Evolutionary conservation across 2,113 vertebrate species (phyloP).

Genomic region (Neodontobutis hainanensis): DNA sequence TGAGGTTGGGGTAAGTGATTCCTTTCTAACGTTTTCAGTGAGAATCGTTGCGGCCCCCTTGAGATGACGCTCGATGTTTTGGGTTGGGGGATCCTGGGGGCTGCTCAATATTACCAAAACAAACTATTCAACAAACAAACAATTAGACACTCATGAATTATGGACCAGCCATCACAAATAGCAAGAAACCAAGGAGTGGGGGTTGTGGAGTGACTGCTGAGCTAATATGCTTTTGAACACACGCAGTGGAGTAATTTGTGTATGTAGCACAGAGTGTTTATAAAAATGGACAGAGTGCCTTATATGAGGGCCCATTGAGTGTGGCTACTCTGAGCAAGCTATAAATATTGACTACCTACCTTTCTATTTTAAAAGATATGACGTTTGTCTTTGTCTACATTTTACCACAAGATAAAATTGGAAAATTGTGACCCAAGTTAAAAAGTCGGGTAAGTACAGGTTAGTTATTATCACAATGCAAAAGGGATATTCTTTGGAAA

Average conservation of each 20-base stretch:
- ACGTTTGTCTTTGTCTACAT: too few species aligned
- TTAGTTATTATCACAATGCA: too few species aligned
- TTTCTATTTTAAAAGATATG: too few species aligned
- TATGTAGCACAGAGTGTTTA: background rate
- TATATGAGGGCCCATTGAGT: background rate
- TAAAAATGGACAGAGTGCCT: slow-evolving; percentile 2
- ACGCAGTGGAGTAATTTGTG: slow-evolving; percentile 26
- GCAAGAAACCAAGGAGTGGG: slow-evolving; percentile 65
- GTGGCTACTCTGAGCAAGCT: background rate
- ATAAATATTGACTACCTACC: too few species aligned
- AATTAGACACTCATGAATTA: slow-evolving; percentile 81
- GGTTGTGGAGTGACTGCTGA: slow-evolving; percentile 55
- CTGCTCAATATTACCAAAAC: slow-evolving; percentile 76
- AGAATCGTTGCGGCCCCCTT: slow-evolving; percentile 64
- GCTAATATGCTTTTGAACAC: slow-evolving; percentile 60
- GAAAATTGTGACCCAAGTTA: too few species aligned
- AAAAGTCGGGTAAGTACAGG: too few species aligned
- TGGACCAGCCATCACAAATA: slow-evolving; percentile 72
- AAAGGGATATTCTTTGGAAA: too few species aligned
- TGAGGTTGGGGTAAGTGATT: slow-evolving; percentile 15
- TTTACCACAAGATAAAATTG: too few species aligned
- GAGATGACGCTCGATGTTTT: slow-evolving; percentile 60
- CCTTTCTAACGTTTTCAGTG: slow-evolving; percentile 57
- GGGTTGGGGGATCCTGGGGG: slow-evolving; percentile 68
- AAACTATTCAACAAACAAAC: slow-evolving; percentile 81